Percentiles rank a stretch among this genome's conserved stretches.
These are phyloP conservation scores for Drosophila ohnishii DNA, from an alignment of 1,140 invertebrate genomes.

Conservation along the genomic window DNA sequence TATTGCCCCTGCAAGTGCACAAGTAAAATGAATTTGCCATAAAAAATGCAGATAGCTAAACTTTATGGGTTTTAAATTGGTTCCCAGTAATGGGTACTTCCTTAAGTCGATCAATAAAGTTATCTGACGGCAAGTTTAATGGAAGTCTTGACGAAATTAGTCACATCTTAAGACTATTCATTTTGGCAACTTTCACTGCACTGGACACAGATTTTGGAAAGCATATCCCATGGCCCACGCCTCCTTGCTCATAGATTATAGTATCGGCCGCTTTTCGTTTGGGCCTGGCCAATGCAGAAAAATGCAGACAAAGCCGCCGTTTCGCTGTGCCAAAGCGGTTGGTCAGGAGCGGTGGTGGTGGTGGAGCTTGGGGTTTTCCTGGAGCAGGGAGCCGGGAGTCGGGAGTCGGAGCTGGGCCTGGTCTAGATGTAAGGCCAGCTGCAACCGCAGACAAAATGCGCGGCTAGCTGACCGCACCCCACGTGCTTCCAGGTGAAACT, in stretches of 20 bases:
- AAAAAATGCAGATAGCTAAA: not conserved
- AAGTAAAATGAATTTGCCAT: constrained; percentile 1
- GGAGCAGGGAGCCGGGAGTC: not conserved
- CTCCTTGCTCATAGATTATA: constrained; percentile 59
- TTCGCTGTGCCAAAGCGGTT: not conserved
- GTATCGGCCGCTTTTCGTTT: constrained; percentile 39
- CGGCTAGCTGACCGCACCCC: constrained; percentile 68
- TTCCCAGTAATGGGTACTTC: not conserved
- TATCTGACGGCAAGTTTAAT: constrained; percentile 12
- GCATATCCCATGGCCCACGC: constrained; percentile 62
- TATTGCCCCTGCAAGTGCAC: not conserved
- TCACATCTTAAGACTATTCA: constrained; percentile 31
- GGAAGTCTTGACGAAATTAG: constrained; percentile 49
- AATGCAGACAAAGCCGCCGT: constrained; percentile 39
- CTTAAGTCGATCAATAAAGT: constrained; percentile 21
- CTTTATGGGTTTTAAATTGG: constrained; percentile 15
- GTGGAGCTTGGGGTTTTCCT: not conserved
- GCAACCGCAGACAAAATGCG: constrained; percentile 56
- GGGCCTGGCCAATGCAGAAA: constrained; percentile 56
- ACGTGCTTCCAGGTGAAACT: constrained; percentile 60
- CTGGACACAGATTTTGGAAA: constrained; percentile 53
- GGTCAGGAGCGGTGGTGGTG: constrained; percentile 5
- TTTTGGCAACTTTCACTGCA: constrained; percentile 44
- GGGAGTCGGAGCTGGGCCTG: constrained; percentile 14
- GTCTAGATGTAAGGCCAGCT: constrained; percentile 62